Conservation (phyloP, 2,888 invertebrate genomes). For the Tetheella fluctuosa region DNA sequence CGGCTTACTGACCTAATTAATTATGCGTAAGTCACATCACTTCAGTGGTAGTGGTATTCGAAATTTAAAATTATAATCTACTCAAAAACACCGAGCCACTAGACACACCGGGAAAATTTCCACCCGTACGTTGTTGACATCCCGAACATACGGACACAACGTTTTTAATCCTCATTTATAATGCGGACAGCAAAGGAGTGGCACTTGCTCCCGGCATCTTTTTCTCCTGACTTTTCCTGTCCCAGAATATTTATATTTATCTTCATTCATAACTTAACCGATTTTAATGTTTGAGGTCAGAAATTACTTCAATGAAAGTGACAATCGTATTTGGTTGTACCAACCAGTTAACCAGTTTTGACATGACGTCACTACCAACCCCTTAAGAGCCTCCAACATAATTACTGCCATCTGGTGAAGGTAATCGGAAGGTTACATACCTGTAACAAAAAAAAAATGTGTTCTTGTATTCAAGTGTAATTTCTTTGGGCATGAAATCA, state of each 20-base stretch:
- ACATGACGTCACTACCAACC: background rate
- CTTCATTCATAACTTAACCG: background rate
- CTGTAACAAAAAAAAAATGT: background rate
- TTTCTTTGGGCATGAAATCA: background rate
- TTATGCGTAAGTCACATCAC: background rate
- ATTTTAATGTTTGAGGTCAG: background rate
- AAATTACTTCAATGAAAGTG: conserved; percentile 3
- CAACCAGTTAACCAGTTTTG: background rate
- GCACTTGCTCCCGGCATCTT: too few relatives aligned
- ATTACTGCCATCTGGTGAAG: background rate
- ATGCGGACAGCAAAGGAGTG: too few relatives aligned
- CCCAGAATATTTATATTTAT: too few relatives aligned
- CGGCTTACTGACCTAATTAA: conserved; percentile 5
- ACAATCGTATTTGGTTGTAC: background rate
- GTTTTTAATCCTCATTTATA: too few relatives aligned
- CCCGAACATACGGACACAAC: too few relatives aligned
- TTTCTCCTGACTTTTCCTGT: too few relatives aligned
- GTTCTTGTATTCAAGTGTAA: background rate
- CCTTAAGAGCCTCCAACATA: background rate
- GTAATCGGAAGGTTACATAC: background rate
- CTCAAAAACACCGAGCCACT: too few relatives aligned
- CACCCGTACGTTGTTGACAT: too few relatives aligned
- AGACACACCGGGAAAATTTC: too few relatives aligned
- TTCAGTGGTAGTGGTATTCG: background rate
- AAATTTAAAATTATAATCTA: too few relatives aligned